Conservation (phyloP, 1,140 invertebrate genomes). For the Aphis gossypii region DNA sequence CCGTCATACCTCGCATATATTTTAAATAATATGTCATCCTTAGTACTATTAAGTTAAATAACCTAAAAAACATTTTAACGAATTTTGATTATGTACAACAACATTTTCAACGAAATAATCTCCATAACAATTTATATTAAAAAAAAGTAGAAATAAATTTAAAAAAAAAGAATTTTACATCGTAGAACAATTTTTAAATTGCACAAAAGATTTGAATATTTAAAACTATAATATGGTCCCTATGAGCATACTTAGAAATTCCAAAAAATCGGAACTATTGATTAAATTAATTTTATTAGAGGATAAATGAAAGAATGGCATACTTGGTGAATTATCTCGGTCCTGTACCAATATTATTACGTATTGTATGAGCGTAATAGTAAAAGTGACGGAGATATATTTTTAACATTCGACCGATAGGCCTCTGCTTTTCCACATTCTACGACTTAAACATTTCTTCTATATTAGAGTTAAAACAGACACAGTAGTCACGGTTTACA, state of each 20-base stretch:
- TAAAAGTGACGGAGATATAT: background rate
- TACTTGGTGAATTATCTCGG: no score
- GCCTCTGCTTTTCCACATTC: background rate
- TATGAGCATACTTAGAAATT: no score
- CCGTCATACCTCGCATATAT: no score
- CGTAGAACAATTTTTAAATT: no score
- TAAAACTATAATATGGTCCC: background rate
- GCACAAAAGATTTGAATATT: background rate
- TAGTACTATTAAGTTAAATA: background rate
- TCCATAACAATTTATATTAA: no score
- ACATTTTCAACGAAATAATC: background rate
- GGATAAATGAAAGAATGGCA: no score
- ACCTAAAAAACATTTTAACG: background rate
- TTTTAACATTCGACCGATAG: background rate
- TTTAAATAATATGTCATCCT: no score
- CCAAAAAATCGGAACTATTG: no score
- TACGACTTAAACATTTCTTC: background rate
- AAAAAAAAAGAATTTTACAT: no score
- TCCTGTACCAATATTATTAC: background rate
- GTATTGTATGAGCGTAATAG: background rate
- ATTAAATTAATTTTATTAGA: no score
- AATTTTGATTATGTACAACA: background rate
- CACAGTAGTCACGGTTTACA: background rate
- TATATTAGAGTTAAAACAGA: background rate
- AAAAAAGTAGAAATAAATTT: no score